Base-by-base conservation (phyloP, 1,140 invertebrate genomes). In the Drosophila mojavensis region DNA sequence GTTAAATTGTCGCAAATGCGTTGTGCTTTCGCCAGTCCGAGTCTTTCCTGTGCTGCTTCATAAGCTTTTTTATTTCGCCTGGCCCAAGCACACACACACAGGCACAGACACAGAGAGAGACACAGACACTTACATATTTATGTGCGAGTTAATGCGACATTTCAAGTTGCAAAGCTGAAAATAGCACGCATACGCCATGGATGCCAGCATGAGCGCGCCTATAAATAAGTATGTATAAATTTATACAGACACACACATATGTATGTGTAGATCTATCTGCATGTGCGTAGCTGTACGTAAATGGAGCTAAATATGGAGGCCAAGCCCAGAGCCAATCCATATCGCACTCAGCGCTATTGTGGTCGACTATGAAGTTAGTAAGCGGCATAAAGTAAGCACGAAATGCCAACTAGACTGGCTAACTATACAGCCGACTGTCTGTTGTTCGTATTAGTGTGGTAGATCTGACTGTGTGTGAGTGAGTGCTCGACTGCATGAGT, bases 111-210 rank as follows among this genome's bases (percentile, higher is more conserved):
- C 28, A 6, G 33, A 10, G 5, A 36, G 5, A 6, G 5, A 36
- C 33, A 10, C 2, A 7, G 6, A 36, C 33, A 36, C 33, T 36
- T 6, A 10, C 7, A 9, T 36, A 36, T 78, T 82, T 77, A 60
- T 72, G 54, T 51, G 55, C 48, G 41, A 66, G 56, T 67, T 88
- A 74, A 88, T 82, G 83, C 82, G 74, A 73, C 68, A 76, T 73
- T 73, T 77, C 43, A 60, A 75, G 65, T 75, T 63, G 71, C 61
- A 67, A 71, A 55, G 74, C 84, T 84, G 78, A 84, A 89, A 89
- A 89, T 89, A 89, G 80, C 84, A 89, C 84, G 84, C 84, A 89
- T 89, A 89, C 84, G 84, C 84, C 85, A 89, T 71, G 78, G 80
- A 89, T 78, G 78, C 84, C 84, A 61, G 50, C 60, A 13, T 51